Evolutionary conservation across 2,113 vertebrate species (phyloP).

Genomic region (Plectropomus leopardus): DNA sequence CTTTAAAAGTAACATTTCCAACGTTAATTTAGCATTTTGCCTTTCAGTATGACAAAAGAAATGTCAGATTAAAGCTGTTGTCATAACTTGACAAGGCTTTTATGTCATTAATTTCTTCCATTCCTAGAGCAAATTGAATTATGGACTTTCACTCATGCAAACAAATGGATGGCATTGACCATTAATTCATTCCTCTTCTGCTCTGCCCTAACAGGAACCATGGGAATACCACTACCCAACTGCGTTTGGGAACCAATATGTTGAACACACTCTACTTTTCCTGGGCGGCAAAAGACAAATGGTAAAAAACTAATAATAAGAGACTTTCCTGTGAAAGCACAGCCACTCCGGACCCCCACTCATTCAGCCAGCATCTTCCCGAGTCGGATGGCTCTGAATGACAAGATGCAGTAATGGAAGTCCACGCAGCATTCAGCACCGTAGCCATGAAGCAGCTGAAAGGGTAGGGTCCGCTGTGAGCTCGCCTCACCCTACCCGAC

Average conservation of each 20-base stretch:
- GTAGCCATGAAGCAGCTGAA: slow-evolving; percentile 88
- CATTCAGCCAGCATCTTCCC: slow-evolving; percentile 60
- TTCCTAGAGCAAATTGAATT: slow-evolving; percentile 9
- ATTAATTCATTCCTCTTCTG: slow-evolving; percentile 19
- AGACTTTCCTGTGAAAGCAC: slow-evolving; percentile 19
- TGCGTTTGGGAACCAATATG: slow-evolving; percentile 73
- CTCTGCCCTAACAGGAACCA: slow-evolving; percentile 66
- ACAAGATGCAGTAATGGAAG: slow-evolving; percentile 89
- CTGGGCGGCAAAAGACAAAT: slow-evolving; percentile 34
- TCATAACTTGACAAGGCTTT: neutral
- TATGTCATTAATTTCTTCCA: neutral
- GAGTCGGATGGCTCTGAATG: slow-evolving; percentile 81
- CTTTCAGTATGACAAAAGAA: neutral
- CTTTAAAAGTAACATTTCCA: neutral
- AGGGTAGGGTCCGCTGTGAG: slow-evolving; percentile 91
- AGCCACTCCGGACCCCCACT: slow-evolving; percentile 45
- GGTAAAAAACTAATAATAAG: slow-evolving; percentile 28
- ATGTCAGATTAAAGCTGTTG: neutral
- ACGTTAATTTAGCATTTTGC: neutral
- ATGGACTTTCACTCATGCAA: neutral
- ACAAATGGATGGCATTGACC: neutral
- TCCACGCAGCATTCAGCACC: slow-evolving; percentile 80
- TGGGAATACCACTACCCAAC: slow-evolving; percentile 81
- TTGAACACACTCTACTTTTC: slow-evolving; percentile 49
- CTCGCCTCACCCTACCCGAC: slow-evolving; percentile 82